Conservation (phyloP, 2,888 invertebrate genomes). For the Elegia similella region DNA sequence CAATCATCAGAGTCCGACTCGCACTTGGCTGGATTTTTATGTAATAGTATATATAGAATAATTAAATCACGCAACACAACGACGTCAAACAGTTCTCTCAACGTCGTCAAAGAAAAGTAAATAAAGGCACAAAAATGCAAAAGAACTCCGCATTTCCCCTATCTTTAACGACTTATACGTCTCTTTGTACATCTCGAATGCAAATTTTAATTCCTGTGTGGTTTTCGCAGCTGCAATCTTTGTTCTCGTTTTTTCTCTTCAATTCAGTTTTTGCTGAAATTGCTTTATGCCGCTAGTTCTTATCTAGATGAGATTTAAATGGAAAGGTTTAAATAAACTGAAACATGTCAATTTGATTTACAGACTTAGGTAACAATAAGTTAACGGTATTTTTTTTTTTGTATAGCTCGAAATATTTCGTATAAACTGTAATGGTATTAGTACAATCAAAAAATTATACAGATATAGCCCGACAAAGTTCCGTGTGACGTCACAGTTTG, state of each 20-base stretch:
- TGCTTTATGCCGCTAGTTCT: background rate
- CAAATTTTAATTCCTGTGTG: conserved; percentile 11
- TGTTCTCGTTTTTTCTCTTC: background rate
- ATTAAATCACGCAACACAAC: background rate
- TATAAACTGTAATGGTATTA: too few species aligned
- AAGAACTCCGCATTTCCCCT: background rate
- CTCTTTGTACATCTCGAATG: conserved; percentile 11
- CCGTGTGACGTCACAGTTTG: too few species aligned
- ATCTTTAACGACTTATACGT: background rate
- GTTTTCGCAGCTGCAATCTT: background rate
- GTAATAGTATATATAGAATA: too few species aligned
- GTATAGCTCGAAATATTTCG: too few species aligned
- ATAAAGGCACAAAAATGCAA: background rate
- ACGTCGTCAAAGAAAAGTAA: background rate
- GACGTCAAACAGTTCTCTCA: background rate
- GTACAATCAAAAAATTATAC: too few species aligned
- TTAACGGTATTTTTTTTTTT: too few species aligned
- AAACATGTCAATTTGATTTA: too few species aligned
- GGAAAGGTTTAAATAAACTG: too few species aligned
- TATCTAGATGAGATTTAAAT: background rate
- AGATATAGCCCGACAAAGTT: too few species aligned
- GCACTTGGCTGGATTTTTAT: too few species aligned
- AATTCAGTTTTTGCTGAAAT: background rate
- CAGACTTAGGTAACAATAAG: too few species aligned
- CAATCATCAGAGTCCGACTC: too few species aligned